Percentiles rank a stretch among this genome's conserved stretches.
Evolutionary conservation across 64 coral and sea anemone species (phyloP).

Genomic region (Pocillopora verrucosa): DNA sequence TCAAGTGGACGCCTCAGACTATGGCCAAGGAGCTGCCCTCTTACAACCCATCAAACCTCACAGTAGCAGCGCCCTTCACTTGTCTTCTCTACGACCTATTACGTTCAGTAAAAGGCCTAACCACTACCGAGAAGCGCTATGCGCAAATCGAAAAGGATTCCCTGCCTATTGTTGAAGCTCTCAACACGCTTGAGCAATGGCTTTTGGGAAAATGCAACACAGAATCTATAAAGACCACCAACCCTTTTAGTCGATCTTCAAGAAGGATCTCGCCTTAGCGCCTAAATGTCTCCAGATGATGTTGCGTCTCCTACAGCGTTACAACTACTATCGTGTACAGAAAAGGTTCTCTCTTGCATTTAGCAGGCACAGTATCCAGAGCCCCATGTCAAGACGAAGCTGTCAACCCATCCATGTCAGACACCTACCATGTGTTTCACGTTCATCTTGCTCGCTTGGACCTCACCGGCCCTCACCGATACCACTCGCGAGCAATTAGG

Average conservation of each 20-base stretch:
- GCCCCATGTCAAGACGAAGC: neutral
- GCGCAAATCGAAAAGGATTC: too few relatives aligned
- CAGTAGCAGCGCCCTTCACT: neutral
- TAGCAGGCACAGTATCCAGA: conserved; percentile 38
- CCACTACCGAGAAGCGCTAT: too few relatives aligned
- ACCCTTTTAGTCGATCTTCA: conserved; percentile 20
- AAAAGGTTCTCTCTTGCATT: conserved; percentile 17
- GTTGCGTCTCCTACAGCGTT: conserved; percentile 1
- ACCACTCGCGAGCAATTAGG: too few relatives aligned
- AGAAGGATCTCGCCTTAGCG: conserved; percentile 21
- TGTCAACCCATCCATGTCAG: neutral
- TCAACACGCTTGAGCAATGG: too few relatives aligned
- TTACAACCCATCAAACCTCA: neutral
- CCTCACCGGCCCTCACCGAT: neutral
- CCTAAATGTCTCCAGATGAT: too few relatives aligned
- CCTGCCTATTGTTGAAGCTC: too few relatives aligned
- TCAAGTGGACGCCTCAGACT: neutral
- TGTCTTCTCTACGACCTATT: neutral
- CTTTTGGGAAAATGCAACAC: conserved; percentile 26
- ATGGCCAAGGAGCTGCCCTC: neutral
- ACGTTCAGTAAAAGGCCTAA: neutral
- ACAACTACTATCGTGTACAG: conserved; percentile 4
- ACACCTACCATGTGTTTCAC: conserved; percentile 34
- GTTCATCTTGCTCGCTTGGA: neutral
- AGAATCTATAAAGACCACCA: neutral